Conservation (phyloP, 2,113 vertebrate species). For the Sisor rabdophorus region DNA sequence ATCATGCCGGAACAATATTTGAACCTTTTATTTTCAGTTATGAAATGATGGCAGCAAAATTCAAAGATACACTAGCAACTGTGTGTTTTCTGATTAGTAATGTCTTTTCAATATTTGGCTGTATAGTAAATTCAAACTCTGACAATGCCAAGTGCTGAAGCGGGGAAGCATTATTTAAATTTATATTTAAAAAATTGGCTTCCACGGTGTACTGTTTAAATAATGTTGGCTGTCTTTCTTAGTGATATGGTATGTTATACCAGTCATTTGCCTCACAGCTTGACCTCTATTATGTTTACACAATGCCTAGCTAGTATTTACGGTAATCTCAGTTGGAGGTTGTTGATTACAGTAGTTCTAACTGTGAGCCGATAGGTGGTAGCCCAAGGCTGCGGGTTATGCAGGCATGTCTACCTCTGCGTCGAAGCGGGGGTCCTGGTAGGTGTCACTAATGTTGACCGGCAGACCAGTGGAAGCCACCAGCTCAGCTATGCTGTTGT, state of each 20-base stretch:
- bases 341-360: conserved; percentile 13
- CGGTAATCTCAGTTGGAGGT: neutral
- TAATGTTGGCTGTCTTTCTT: conserved; percentile 16
- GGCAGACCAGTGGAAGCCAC: conserved; percentile 96
- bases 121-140: neutral
- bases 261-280: conserved; percentile 10
- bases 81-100: too few species aligned
- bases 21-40: too few species aligned
- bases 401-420: conserved; percentile 77
- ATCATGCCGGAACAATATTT: too few species aligned
- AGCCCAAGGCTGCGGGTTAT: neutral
- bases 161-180: conserved; percentile 1
- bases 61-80: too few species aligned
- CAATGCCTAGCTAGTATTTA: neutral
- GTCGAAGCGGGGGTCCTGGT: conserved; percentile 96
- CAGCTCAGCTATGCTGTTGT: conserved; percentile 95
- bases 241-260: neutral
- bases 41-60: too few species aligned
- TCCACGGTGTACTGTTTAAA: conserved; percentile 5
- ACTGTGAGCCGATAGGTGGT: neutral
- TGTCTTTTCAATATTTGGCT: too few species aligned
- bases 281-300: neutral
- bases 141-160: conserved; percentile 2
- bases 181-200: neutral
- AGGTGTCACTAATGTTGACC: conserved; percentile 95